Evolutionary conservation across 2,113 vertebrate species (phyloP).

Genomic region (Spea multiplicata): DNA sequence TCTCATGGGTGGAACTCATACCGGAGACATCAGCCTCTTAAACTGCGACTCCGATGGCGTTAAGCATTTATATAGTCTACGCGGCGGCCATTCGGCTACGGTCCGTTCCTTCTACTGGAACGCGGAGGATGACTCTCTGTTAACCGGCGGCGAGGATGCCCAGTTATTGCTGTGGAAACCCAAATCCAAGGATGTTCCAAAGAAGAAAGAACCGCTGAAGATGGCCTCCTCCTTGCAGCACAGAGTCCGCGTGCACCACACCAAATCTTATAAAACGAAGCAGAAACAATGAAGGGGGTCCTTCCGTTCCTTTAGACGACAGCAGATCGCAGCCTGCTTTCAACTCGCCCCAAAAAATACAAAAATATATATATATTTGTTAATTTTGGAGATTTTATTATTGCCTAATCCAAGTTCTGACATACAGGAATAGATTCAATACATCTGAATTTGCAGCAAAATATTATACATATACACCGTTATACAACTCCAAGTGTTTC

Average conservation of each 20-base stretch:
- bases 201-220: constrained; percentile 73
- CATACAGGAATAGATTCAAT: too few relatives aligned
- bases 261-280: constrained; percentile 61
- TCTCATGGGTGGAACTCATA: constrained; percentile 74
- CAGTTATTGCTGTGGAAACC: constrained; percentile 88
- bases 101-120: constrained; percentile 87
- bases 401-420: too few relatives aligned
- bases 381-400: too few relatives aligned
- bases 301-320: too few relatives aligned
- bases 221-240: constrained; percentile 73
- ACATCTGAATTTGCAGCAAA: too few relatives aligned
- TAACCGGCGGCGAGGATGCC: constrained; percentile 90
- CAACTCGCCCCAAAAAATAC: too few relatives aligned
- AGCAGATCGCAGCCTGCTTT: too few relatives aligned
- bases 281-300: constrained; percentile 47
- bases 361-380: too few relatives aligned
- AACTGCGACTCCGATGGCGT: constrained; percentile 65
- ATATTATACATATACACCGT: too few relatives aligned
- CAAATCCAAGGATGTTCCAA: constrained; percentile 60
- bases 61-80: constrained; percentile 65
- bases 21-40: constrained; percentile 75
- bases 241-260: constrained; percentile 74
- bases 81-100: constrained; percentile 71
- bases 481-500: too few relatives aligned
- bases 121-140: constrained; percentile 60